Base-by-base conservation (phyloP, 2,113 vertebrate species). In the Pipra filicauda region DNA sequence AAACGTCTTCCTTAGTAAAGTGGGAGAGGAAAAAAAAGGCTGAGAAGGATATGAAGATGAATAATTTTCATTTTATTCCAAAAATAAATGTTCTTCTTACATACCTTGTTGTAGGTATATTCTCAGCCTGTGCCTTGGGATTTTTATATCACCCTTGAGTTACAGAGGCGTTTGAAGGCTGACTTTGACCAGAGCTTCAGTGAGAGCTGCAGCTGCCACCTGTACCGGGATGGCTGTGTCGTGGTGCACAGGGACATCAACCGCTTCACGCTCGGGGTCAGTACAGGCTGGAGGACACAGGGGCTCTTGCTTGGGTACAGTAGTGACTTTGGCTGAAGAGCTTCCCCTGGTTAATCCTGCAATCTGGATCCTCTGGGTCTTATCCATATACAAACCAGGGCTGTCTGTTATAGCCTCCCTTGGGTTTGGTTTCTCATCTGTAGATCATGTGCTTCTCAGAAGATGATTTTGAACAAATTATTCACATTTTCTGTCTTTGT, bases 91-190 rank as follows among this genome's bases (percentile, higher is more conserved):
- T 91, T 89, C 2, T 72, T 57, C 70, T 71, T 84, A 12, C 20
- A 1, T 93, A 52, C 94, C 81, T 78, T 83, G 48, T 82, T 97
- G 37, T 94, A 99, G 99, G 97, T 98, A 59, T 97, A 97, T 35
- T 91, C 92, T 70, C 96, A 98, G 43, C 95, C 98, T 67, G 91
- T 98, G 64, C 98, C 98, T 27, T 99, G 99, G 99, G 98, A 99
- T 95, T 98, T 98, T 90, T 99, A 98, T 71, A 97, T 99, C 91
- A 95, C 76, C 8, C 91, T 97, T 35, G 97, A 98, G 58, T 89
- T 99, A 81, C 97, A 91, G 72, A 97, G 98, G 74, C 97, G 98
- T 39, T 93, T 98, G 82, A 81, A 93, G 55, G 76, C 95, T 43
- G 97, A 96, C 8, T 98, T 89, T 74, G 97, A 97, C 69, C 94